Conservation (phyloP, 2,888 invertebrate species). For the Lomographa bimaculata region DNA sequence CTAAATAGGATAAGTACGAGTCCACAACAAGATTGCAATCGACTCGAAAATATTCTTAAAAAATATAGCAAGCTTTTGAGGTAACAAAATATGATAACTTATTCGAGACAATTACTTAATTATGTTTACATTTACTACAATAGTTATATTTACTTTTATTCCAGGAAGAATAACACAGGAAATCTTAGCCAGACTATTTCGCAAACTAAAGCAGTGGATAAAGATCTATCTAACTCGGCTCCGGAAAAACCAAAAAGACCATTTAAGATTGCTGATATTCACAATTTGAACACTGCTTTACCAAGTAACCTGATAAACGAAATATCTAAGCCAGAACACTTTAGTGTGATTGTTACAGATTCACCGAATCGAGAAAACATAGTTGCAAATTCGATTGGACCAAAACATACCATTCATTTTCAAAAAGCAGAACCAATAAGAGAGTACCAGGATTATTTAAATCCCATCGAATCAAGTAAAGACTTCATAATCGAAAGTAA, state of each 20-base stretch:
- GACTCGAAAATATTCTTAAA: constrained; percentile 49
- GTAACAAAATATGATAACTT: constrained; percentile 36
- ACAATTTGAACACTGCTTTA: constrained; percentile 45
- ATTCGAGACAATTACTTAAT: not conserved
- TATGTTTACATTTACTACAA: too few species aligned
- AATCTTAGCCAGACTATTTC: constrained; percentile 9
- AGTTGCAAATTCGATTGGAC: not conserved
- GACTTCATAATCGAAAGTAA: too few species aligned
- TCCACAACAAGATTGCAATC: constrained; percentile 20
- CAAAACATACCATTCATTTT: not conserved
- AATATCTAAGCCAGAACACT: constrained; percentile 10
- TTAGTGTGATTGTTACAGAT: not conserved
- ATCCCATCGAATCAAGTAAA: not conserved
- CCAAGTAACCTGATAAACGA: constrained; percentile 36
- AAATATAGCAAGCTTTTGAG: constrained; percentile 56
- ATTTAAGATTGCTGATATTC: constrained; percentile 63
- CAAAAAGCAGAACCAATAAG: not conserved
- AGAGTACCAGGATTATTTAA: not conserved
- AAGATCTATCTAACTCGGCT: constrained; percentile 5
- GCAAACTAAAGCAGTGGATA: constrained; percentile 11
- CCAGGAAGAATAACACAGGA: constrained; percentile 33
- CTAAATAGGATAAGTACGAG: too few species aligned
- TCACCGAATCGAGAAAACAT: not conserved
- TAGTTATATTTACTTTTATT: too few species aligned
- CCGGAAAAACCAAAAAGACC: constrained; percentile 46